These are phyloP conservation scores for Drosophila buzzatii DNA, from an alignment of 2,888 invertebrate genomes.

Conservation along the genomic window DNA sequence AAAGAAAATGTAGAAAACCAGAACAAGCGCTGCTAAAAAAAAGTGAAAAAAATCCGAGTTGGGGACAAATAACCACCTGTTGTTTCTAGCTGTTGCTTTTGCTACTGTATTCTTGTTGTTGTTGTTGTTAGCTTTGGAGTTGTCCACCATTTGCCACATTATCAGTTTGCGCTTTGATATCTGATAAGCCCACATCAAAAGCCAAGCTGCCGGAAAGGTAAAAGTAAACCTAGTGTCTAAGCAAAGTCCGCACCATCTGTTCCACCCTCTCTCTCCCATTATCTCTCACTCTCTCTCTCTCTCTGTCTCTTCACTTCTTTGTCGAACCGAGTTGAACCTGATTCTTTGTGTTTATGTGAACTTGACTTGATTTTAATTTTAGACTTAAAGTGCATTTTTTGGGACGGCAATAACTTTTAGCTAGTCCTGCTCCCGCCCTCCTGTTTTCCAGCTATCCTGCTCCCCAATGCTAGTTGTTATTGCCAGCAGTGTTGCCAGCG, in stretches of 20 bases:
- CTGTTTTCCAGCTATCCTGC: background rate
- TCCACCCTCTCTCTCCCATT: background rate
- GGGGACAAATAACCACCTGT: conserved; percentile 45
- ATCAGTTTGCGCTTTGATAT: conserved; percentile 82
- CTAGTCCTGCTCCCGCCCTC: background rate
- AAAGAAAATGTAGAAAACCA: background rate
- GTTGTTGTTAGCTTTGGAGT: conserved; percentile 19
- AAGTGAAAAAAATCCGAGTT: background rate
- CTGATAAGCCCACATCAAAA: conserved; percentile 81
- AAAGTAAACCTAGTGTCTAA: conserved; percentile 31
- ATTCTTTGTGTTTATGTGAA: conserved; percentile 36
- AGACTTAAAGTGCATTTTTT: conserved; percentile 56
- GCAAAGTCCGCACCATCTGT: conserved; percentile 1
- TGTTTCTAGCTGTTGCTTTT: conserved; percentile 35
- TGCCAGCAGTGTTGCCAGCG: background rate
- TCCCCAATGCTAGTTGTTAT: background rate
- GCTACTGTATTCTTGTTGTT: background rate
- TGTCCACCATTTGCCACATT: conserved; percentile 69
- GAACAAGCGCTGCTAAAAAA: background rate
- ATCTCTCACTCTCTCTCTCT: background rate
- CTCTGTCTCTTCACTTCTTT: background rate
- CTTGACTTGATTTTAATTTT: conserved; percentile 35
- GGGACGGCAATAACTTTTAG: no score
- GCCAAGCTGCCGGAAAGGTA: conserved; percentile 49
- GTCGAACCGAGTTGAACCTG: conserved; percentile 26